These are phyloP conservation scores for Clanis bilineata DNA, from an alignment of 2,888 invertebrate species.

Conservation along the genomic window DNA sequence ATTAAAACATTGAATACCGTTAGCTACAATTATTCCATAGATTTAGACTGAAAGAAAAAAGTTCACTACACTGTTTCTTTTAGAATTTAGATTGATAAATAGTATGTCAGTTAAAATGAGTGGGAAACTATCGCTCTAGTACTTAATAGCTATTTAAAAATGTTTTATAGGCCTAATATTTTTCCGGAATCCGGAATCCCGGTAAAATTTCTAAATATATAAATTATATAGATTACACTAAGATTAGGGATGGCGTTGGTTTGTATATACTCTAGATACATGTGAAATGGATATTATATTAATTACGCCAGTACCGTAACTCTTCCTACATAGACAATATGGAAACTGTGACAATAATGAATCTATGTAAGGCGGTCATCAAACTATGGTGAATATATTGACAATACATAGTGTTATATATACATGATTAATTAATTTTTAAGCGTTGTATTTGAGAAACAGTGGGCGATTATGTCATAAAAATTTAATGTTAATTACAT, in stretches of 20 bases:
- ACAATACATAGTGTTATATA: not conserved
- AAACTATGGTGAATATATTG: not conserved
- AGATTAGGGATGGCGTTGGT: not conserved
- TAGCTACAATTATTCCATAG: too few species aligned
- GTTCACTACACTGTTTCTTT: too few species aligned
- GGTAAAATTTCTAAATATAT: not conserved
- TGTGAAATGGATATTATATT: not conserved
- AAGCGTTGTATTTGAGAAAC: not conserved
- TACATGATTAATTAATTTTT: not conserved
- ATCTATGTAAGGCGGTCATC: not conserved
- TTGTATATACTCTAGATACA: not conserved
- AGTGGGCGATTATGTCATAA: not conserved
- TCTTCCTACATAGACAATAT: conserved; percentile 8
- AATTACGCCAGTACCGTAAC: not conserved
- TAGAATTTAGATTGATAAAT: too few species aligned
- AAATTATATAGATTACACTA: not conserved
- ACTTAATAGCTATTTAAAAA: not conserved
- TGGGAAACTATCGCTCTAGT: too few species aligned
- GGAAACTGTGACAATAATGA: conserved; percentile 16
- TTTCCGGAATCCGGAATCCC: not conserved
- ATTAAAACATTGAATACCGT: too few species aligned
- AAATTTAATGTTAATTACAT: too few species aligned
- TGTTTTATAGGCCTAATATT: not conserved
- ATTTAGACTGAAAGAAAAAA: too few species aligned
- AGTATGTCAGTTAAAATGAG: too few species aligned